Evolutionary conservation across 1,140 invertebrate species (phyloP).

Genomic region (Aphidius gifuensis): DNA sequence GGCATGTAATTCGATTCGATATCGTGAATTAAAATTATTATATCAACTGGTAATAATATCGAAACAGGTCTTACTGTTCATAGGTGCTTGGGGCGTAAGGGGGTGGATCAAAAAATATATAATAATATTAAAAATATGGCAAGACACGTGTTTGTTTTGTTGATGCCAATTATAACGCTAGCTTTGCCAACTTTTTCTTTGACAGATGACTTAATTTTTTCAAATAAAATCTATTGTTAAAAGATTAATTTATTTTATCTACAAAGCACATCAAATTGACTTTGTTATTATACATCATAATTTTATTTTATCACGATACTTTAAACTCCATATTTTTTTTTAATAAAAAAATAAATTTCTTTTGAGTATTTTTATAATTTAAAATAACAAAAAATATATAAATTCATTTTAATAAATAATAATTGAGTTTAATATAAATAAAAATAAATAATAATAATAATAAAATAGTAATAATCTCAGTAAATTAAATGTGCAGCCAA

Average conservation of each 20-base stretch:
- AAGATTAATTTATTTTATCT: constrained; percentile 14
- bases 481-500: too few relatives aligned
- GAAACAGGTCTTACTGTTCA: constrained; percentile 30
- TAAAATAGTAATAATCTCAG: too few relatives aligned
- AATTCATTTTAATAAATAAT: too few relatives aligned
- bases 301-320: too few relatives aligned
- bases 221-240: not conserved
- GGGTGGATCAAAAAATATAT: not conserved
- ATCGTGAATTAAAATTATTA: constrained; percentile 48
- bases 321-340: too few relatives aligned
- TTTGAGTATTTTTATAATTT: too few relatives aligned
- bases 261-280: constrained; percentile 8
- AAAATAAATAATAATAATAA: too few relatives aligned
- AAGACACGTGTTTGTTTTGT: constrained; percentile 41
- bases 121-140: not conserved
- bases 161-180: constrained; percentile 49
- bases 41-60: constrained; percentile 29
- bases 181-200: constrained; percentile 45
- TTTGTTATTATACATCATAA: not conserved
- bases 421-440: too few relatives aligned
- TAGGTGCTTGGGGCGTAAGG: not conserved
- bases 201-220: constrained; percentile 44
- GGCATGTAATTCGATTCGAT: constrained; percentile 37
- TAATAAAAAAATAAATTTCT: too few relatives aligned
- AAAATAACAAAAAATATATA: too few relatives aligned